These are phyloP conservation scores for Zaprionus nigranus DNA, from an alignment of 1,140 invertebrate species.

Conservation along the genomic window DNA sequence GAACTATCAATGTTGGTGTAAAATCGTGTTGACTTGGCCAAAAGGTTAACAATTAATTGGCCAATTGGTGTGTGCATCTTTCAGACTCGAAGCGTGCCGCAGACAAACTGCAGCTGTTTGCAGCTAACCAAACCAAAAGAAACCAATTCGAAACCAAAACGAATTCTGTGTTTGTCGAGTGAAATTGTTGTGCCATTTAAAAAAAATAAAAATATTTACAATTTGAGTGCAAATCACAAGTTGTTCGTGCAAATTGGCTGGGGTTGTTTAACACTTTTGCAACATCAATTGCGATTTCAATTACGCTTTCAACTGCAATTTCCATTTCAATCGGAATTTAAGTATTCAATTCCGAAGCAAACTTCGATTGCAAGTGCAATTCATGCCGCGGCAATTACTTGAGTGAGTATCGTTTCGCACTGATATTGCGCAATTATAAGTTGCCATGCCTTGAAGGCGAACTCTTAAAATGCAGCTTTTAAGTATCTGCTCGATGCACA, in stretches of 20 bases:
- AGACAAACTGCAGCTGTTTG: slow-evolving; percentile 27
- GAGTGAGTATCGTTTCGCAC: slow-evolving; percentile 67
- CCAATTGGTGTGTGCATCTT: slow-evolving; percentile 47
- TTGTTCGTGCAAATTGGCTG: slow-evolving; percentile 52
- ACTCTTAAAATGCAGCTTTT: slow-evolving; percentile 36
- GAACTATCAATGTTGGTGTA: slow-evolving; percentile 24
- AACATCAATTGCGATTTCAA: slow-evolving; percentile 26
- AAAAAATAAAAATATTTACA: slow-evolving; percentile 27
- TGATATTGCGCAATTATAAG: slow-evolving; percentile 68
- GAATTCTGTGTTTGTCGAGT: slow-evolving; percentile 23
- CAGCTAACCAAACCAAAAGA: background rate
- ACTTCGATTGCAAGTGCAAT: slow-evolving; percentile 65
- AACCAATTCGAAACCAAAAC: slow-evolving; percentile 6
- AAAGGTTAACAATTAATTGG: slow-evolving; percentile 51
- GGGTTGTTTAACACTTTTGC: slow-evolving; percentile 60
- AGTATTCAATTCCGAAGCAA: slow-evolving; percentile 25
- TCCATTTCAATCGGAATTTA: slow-evolving; percentile 23
- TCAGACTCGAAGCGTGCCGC: slow-evolving; percentile 40
- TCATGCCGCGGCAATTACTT: slow-evolving; percentile 60
- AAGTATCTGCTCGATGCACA: slow-evolving; percentile 64
- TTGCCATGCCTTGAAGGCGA: slow-evolving; percentile 66
- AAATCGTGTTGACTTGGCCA: slow-evolving; percentile 3
- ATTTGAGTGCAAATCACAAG: slow-evolving; percentile 54
- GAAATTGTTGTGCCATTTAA: slow-evolving; percentile 56
- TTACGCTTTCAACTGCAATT: slow-evolving; percentile 44